Evolutionary conservation across 1,140 invertebrate genomes (phyloP).

Genomic region (Harpegnathos saltator): DNA sequence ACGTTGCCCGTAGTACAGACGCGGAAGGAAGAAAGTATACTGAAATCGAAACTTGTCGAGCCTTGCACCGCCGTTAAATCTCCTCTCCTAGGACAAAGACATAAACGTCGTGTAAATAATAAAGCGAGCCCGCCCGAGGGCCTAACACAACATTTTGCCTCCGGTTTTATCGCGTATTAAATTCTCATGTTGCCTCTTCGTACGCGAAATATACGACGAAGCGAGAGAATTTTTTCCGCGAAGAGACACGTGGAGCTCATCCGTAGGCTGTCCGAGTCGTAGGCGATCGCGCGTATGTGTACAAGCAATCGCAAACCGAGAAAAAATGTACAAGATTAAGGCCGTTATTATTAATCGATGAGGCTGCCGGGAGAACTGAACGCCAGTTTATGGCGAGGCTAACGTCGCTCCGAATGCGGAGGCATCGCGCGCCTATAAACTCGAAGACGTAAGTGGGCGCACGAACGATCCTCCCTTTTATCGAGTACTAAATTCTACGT

Average conservation of each 20-base stretch:
- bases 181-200: neutral
- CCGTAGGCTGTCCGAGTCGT: too few relatives aligned
- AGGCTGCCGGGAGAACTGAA: too few relatives aligned
- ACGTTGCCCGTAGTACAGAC: too few relatives aligned
- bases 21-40: too few relatives aligned
- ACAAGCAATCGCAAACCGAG: too few relatives aligned
- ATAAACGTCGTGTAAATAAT: constrained; percentile 10
- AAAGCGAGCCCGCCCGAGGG: neutral
- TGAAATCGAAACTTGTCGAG: too few relatives aligned
- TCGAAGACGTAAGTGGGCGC: neutral
- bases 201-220: constrained; percentile 6
- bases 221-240: neutral
- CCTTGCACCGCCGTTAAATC: neutral
- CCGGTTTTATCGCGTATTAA: neutral
- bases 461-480: constrained; percentile 1
- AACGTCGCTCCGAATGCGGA: neutral
- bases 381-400: neutral
- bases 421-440: constrained; percentile 13
- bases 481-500: constrained; percentile 26
- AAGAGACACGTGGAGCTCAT: too few relatives aligned
- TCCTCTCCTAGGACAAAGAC: neutral
- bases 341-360: constrained; percentile 8
- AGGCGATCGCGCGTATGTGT: too few relatives aligned
- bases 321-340: neutral
- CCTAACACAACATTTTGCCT: too few relatives aligned